Base-by-base conservation (phyloP, 30 jellyfish, hydroid and myxozoan genomes). In the Catostylus mosaicus region DNA sequence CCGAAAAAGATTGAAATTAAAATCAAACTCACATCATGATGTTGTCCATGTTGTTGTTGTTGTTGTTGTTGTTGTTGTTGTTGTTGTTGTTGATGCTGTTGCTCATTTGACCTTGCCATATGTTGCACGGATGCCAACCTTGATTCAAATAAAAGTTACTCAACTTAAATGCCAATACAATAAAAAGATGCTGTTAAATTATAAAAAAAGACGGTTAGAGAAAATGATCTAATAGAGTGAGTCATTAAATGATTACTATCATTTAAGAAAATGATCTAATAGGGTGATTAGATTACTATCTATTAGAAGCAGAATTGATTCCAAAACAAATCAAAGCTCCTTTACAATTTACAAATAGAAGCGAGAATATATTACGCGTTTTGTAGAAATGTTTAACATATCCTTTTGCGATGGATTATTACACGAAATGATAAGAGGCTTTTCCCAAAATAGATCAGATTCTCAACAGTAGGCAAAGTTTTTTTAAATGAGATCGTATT, bases 41-140 rank as follows among this genome's bases (percentile, higher is more conserved):
- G 71, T n/a, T 2, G 3, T n/a, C 23, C 38, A 18, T 59, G 71
- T 23, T 79, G 71, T 23, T 59, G 71, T n/a, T 2, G 3, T n/a
- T 59, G 71, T 59, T 59, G 71, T 23, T 59, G 71, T 11, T 59
- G 71, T 6, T 59, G 71, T 26, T 68, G 78, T 30, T 66, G 78
- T 12, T 66, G 75, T 5, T 6, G 48, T 62, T 62, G 75, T 29
- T 23, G 47, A 2, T 23, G 75, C 6, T 23, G 91, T 40, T 51
- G 78, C 45, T 81, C 92, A 68, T 40, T 46, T 10, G 92, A 56
- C 54, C 82, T 68, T 20, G 92, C 92, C 82, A 68, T 74, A 20
- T 82, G 92, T 86, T 82, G 92, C 33, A 67, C 92, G 6, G 84
- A 64, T 20, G 92, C 92, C 48, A 82, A 67, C 80, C 92, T 82